These are phyloP conservation scores for Stratiomys singularior DNA, from an alignment of 2,888 invertebrate species.

Conservation along the genomic window DNA sequence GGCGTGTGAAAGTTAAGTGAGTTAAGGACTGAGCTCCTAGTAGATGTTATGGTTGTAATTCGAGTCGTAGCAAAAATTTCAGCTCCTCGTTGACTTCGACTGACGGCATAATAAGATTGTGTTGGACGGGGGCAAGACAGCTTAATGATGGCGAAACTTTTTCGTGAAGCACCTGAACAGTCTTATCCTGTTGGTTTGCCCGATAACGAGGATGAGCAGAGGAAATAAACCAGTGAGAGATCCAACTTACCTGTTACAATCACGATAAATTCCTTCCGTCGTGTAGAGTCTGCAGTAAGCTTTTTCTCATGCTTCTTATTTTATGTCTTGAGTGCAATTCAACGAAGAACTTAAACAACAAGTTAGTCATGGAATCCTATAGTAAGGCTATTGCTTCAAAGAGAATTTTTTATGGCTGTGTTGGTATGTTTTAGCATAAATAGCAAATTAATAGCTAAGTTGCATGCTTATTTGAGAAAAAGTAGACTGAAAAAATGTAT, in stretches of 20 bases:
- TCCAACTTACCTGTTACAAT: neutral
- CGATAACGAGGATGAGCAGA: conserved; percentile 17
- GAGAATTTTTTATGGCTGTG: too few relatives aligned
- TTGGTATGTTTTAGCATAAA: too few relatives aligned
- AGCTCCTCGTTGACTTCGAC: neutral
- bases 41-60: neutral
- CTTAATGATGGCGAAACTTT: neutral
- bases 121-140: neutral
- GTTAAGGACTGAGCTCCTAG: neutral
- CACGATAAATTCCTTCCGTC: neutral
- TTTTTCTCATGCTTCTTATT: neutral
- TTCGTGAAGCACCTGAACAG: neutral
- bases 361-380: too few relatives aligned
- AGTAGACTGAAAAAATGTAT: too few relatives aligned
- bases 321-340: neutral
- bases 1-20: neutral
- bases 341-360: neutral
- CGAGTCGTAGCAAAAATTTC: neutral
- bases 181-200: neutral
- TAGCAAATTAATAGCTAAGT: neutral
- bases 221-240: conserved; percentile 2
- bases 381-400: too few relatives aligned
- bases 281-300: neutral
- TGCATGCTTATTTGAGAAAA: neutral
- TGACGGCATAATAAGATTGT: neutral